phyloP scores from a whole-genome alignment of 1,140 invertebrate genomes.

The Bombus picipes region DNA sequence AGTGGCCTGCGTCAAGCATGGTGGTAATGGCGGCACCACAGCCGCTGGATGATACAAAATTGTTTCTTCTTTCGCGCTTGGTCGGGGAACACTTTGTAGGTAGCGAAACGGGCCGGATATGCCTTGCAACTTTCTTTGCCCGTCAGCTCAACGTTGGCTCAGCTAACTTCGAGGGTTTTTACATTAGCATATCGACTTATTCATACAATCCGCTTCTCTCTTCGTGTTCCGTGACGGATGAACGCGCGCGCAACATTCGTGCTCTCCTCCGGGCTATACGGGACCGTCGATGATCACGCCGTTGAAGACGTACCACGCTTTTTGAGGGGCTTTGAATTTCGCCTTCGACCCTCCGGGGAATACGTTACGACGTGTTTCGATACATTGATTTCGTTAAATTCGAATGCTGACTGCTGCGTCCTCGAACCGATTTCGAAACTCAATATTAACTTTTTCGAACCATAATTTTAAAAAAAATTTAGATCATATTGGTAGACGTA shows the following conservation, averaged over 20 bases:
- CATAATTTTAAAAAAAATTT: too few species aligned
- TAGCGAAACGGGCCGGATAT: constrained; percentile 52
- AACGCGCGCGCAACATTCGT: constrained; percentile 2
- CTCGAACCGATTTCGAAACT: neutral
- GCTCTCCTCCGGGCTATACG: constrained; percentile 21
- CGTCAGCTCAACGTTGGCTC: constrained; percentile 48
- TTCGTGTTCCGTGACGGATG: constrained; percentile 41
- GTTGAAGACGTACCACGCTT: constrained; percentile 32
- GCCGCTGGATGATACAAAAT: constrained; percentile 60
- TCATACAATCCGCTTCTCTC: constrained; percentile 69
- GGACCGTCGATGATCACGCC: constrained; percentile 38
- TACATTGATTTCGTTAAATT: constrained; percentile 54
- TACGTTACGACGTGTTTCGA: constrained; percentile 53
- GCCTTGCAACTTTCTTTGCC: constrained; percentile 67
- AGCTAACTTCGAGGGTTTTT: constrained; percentile 75
- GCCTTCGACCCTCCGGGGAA: constrained; percentile 34
- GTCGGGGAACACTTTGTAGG: constrained; percentile 57
- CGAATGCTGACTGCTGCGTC: neutral
- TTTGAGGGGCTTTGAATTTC: constrained; percentile 46
- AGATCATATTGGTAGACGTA: too few species aligned
- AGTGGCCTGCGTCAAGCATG: constrained; percentile 59
- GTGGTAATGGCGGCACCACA: constrained; percentile 60
- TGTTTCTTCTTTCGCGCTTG: constrained; percentile 57
- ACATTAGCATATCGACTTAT: constrained; percentile 79
- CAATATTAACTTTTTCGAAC: too few species aligned